Evolutionary conservation across 2,113 vertebrate genomes (phyloP), one percentile per base, ranked within the genome.

Genomic region (Syngnathus scovelli): DNA sequence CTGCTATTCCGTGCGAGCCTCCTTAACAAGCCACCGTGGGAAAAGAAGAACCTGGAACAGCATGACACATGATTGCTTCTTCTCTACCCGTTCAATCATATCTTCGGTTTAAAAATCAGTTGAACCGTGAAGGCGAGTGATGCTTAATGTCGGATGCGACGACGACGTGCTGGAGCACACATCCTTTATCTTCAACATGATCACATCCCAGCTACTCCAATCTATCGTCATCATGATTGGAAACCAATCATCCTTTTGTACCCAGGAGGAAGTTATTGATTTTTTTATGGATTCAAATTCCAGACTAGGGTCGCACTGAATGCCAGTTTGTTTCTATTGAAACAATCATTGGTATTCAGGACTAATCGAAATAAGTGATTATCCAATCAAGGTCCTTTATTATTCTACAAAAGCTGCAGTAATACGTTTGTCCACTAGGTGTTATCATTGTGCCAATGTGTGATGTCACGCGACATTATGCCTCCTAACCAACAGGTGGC

Each of bases 121-220:
- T 65, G 46, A 70, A 46, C 49, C 38, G 6, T 67, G 46, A 68
- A 39, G 43, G 38, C 5, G 41, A 41, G 16, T 8, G 23, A 41
- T 63, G 52, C 56, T 37, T 36, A 18, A 12, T 9, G n/a, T 19
- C 36, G 1, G 16, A 19, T 38, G 58, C 16, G 36, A 58, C 70
- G 37, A 69, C 76, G 83, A 83, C 80, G 81, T 85, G 85, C 83
- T 77, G 18, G 60, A 78, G 70, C 73, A 59, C 87, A 89, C 48
- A 55, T 78, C 77, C 71, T 73, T 83, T 77, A 80, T 87, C 75
- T 43, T 73, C 75, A 85, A 88, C 65, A 87, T 78, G 74, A 44
- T 19, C 2, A 62, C 59, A 71, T 70, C 63, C 7, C 80, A 86
- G 82, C 84, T 87, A 86, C 75, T 82, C 72, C 77, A 23, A 43